Evolutionary conservation across 37 sponge, comb jelly and placozoan genomes (phyloP).

Genomic region (Corticium candelabrum): DNA sequence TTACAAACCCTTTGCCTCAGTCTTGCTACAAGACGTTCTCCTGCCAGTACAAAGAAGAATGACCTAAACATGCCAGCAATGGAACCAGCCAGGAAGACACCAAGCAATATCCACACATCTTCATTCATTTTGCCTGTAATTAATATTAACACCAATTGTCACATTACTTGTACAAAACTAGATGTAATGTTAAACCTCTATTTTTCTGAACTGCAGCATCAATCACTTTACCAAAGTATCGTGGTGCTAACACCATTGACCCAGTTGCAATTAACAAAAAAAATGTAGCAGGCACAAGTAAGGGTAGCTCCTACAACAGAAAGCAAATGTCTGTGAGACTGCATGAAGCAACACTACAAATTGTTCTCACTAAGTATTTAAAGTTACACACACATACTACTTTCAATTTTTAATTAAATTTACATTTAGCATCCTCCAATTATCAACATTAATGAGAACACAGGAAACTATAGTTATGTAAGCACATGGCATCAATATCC

Average conservation of each 20-base stretch:
- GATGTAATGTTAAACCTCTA: too few relatives aligned
- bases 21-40: constrained; percentile 66
- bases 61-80: constrained; percentile 39
- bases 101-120: constrained; percentile 45
- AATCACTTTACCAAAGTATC: constrained; percentile 65
- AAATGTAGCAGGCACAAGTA: constrained; percentile 32
- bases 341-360: background rate
- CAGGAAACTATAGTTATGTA: too few relatives aligned
- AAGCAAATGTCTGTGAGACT: background rate
- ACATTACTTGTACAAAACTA: background rate
- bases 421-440: too few relatives aligned
- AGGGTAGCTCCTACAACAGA: constrained; percentile 57
- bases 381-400: too few relatives aligned
- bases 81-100: constrained; percentile 40
- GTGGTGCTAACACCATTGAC: constrained; percentile 37
- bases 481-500: too few relatives aligned
- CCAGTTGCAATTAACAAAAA: constrained; percentile 36
- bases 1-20: constrained; percentile 44
- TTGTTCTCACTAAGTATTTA: too few relatives aligned
- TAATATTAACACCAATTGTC: background rate
- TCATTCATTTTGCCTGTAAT: constrained; percentile 5
- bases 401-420: too few relatives aligned
- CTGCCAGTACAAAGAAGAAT: constrained; percentile 47
- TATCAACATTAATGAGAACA: too few relatives aligned
- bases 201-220: constrained; percentile 26